Evolutionary conservation across 2,888 invertebrate genomes (phyloP).

Genomic region (Bellardia pandia): DNA sequence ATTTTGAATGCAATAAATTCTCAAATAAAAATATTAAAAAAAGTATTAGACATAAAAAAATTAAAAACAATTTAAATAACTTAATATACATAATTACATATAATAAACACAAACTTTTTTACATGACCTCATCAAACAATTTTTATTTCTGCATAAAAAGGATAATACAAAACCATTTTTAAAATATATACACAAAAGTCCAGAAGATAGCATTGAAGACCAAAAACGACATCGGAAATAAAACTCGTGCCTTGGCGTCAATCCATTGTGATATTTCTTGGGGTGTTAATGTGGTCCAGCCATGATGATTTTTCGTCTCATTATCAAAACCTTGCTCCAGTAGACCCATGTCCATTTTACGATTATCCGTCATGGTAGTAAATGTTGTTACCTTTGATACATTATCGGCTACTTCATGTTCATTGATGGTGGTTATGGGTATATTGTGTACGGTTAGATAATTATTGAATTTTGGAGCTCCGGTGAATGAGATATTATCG

Average conservation of each 20-base stretch:
- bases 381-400: constrained; percentile 72
- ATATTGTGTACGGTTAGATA: constrained; percentile 89
- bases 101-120: neutral
- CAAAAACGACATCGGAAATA: constrained; percentile 91
- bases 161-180: constrained; percentile 49
- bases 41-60: neutral
- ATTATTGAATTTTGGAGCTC: constrained; percentile 87
- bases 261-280: constrained; percentile 95
- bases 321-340: constrained; percentile 82
- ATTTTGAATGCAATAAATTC: too few relatives aligned
- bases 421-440: constrained; percentile 77
- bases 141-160: neutral
- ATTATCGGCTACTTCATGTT: constrained; percentile 73
- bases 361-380: constrained; percentile 42
- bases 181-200: constrained; percentile 88
- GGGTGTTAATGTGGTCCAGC: constrained; percentile 93
- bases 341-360: constrained; percentile 76
- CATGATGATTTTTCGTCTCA: constrained; percentile 76
- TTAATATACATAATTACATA: neutral
- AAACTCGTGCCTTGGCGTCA: constrained; percentile 89
- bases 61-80: neutral
- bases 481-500: constrained; percentile 73
- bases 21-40: too few relatives aligned
- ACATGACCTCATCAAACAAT: too few relatives aligned
- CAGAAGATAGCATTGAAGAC: constrained; percentile 92